Evolutionary conservation across 2,113 vertebrate genomes (phyloP).

Genomic region (Hypomesus transpacificus): DNA sequence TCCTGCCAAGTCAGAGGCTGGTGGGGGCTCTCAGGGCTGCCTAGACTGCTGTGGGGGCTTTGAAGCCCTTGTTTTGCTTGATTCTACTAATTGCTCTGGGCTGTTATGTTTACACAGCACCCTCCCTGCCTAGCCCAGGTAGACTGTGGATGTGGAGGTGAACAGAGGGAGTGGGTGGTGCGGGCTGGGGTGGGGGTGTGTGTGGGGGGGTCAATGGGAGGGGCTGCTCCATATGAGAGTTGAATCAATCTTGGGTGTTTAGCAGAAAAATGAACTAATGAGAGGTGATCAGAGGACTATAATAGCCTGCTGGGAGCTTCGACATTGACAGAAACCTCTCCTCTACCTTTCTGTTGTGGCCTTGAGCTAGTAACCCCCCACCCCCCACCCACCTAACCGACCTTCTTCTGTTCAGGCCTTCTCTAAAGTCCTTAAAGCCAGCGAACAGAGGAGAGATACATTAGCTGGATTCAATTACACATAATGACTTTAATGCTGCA

Average conservation of each 20-base stretch:
- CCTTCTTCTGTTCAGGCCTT: conserved; percentile 15
- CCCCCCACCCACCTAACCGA: not conserved
- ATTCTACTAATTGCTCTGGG: conserved; percentile 29
- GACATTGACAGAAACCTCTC: conserved; percentile 57
- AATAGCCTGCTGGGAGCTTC: conserved; percentile 17
- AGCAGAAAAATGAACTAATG: conserved; percentile 39
- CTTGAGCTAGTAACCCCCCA: conserved; percentile 59
- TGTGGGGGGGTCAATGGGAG: not conserved
- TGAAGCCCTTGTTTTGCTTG: conserved; percentile 29
- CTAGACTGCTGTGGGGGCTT: conserved; percentile 30
- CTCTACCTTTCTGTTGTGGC: conserved; percentile 74
- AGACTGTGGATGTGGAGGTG: not conserved
- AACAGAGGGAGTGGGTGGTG: not conserved
- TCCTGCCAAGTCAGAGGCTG: conserved; percentile 47
- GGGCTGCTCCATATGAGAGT: conserved; percentile 1
- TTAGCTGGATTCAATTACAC: conserved; percentile 88
- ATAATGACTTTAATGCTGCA: conserved; percentile 87
- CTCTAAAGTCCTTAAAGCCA: conserved; percentile 66
- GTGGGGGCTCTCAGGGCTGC: conserved; percentile 14
- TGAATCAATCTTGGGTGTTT: conserved; percentile 23
- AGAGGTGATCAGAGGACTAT: conserved; percentile 28
- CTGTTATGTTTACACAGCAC: conserved; percentile 24
- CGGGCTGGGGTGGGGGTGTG: not conserved
- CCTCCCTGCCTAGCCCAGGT: conserved; percentile 16
- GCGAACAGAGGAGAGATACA: conserved; percentile 80